Conservation (phyloP, 2,888 invertebrate genomes). For the Epirrhoe tristata region DNA sequence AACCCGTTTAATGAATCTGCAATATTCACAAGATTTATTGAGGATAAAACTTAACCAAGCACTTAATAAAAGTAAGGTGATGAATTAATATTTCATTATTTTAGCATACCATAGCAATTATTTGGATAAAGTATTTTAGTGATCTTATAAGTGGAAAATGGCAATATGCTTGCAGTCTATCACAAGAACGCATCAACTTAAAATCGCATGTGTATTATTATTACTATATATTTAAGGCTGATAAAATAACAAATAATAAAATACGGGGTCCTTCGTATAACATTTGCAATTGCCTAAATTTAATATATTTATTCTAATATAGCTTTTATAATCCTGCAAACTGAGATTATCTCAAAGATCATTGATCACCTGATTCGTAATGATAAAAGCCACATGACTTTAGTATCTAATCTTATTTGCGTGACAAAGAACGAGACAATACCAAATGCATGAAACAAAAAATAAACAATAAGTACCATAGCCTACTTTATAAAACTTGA, state of each 20-base stretch:
- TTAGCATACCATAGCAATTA: background rate
- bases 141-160: background rate
- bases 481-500: background rate
- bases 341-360: conserved; percentile 38
- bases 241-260: too few relatives aligned
- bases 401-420: conserved; percentile 56
- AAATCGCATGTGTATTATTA: too few relatives aligned
- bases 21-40: background rate
- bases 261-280: too few relatives aligned
- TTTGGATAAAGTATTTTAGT: background rate
- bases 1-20: background rate
- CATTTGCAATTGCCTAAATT: too few relatives aligned
- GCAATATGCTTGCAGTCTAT: too few relatives aligned
- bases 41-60: background rate
- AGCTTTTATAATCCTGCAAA: background rate
- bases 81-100: background rate
- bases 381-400: conserved; percentile 64
- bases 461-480: background rate
- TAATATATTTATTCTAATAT: background rate
- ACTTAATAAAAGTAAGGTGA: background rate
- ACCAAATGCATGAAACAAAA: background rate
- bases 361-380: conserved; percentile 65
- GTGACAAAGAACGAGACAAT: conserved; percentile 40
- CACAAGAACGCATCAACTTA: too few relatives aligned
- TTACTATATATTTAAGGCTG: too few relatives aligned